Evolutionary conservation across 2,113 vertebrate species (phyloP).

Genomic region (Prolemur simus): DNA sequence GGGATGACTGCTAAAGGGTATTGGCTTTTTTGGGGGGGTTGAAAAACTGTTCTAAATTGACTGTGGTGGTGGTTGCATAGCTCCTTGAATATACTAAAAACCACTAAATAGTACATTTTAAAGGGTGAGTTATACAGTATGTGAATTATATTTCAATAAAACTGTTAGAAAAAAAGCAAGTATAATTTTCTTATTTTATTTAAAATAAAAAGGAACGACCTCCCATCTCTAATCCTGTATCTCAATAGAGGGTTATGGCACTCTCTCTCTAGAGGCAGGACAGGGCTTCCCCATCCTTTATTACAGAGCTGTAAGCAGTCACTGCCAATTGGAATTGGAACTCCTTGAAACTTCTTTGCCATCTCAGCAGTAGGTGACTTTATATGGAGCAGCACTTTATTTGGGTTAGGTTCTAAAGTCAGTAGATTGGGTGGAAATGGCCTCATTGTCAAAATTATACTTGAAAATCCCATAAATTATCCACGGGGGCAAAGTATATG

Average conservation of each 20-base stretch:
- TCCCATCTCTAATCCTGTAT: not conserved
- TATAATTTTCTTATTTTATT: not conserved
- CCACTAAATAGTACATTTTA: not conserved
- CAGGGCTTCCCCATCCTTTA: not conserved
- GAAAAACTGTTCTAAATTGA: slow-evolving; percentile 24
- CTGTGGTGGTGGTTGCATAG: not conserved
- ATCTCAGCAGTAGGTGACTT: not conserved
- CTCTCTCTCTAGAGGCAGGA: not conserved
- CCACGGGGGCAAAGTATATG: not conserved
- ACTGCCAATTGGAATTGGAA: not conserved
- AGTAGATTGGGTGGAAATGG: not conserved
- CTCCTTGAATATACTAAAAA: slow-evolving; percentile 1
- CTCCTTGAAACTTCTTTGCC: not conserved
- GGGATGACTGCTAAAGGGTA: not conserved
- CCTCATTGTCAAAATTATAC: not conserved
- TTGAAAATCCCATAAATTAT: slow-evolving; percentile 13
- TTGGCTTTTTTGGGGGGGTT: not conserved
- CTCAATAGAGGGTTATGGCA: not conserved
- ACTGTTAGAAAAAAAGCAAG: slow-evolving; percentile 6
- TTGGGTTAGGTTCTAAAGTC: slow-evolving; percentile 7
- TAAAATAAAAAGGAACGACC: slow-evolving; percentile 35
- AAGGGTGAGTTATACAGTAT: not conserved
- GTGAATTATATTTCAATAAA: slow-evolving; percentile 27
- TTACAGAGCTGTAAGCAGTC: not conserved
- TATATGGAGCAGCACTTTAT: not conserved